These are phyloP conservation scores for Redunca redunca DNA, from an alignment of 2,113 vertebrate genomes.

Conservation along the genomic window DNA sequence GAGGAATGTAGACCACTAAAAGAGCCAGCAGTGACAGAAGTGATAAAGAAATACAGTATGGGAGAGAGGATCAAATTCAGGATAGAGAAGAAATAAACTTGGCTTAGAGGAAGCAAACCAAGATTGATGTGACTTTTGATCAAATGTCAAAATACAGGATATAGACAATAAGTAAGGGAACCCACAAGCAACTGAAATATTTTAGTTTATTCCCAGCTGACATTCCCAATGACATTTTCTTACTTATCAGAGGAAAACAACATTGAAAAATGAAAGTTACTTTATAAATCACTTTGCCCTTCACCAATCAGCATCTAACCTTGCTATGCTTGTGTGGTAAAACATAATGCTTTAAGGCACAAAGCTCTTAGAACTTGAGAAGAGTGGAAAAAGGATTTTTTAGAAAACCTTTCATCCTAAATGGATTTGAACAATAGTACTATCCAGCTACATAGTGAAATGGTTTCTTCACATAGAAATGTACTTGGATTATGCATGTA, in stretches of 20 bases:
- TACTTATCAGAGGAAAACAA: conserved; percentile 27
- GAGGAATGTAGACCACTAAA: neutral
- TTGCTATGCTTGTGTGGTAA: neutral
- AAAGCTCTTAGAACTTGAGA: neutral
- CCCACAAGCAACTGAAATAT: conserved; percentile 47
- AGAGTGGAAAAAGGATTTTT: neutral
- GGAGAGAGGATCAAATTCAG: neutral
- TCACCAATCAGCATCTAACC: conserved; percentile 1
- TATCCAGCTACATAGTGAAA: neutral
- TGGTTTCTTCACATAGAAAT: neutral
- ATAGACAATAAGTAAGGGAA: conserved; percentile 49
- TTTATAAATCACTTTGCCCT: conserved; percentile 57
- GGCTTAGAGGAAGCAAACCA: conserved; percentile 23
- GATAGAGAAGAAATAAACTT: conserved; percentile 30
- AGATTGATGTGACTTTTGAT: conserved; percentile 63
- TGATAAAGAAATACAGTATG: neutral
- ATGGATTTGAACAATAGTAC: neutral
- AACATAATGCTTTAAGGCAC: neutral
- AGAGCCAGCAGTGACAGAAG: neutral
- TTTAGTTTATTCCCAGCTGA: conserved; percentile 45
- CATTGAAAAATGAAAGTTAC: conserved; percentile 51
- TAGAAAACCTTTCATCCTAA: neutral
- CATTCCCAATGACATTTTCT: conserved; percentile 32
- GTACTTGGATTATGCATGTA: too few species aligned
- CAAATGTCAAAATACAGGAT: conserved; percentile 60